These are phyloP conservation scores for Phymastichus coffea DNA, from an alignment of 1,140 invertebrate species.

Conservation along the genomic window DNA sequence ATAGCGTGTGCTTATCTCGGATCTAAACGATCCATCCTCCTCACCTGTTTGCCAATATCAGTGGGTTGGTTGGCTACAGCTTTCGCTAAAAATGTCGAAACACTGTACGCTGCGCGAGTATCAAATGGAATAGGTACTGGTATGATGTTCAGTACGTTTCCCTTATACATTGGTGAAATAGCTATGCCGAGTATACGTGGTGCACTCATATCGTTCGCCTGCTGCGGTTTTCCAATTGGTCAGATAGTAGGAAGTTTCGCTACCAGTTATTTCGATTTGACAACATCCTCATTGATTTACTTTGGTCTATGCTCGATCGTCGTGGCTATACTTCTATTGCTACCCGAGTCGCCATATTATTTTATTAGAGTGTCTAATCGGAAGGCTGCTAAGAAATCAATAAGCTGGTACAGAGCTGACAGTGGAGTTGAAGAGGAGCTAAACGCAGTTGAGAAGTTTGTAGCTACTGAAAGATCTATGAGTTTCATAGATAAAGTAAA, in stretches of 20 bases:
- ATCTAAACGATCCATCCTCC: constrained; percentile 64
- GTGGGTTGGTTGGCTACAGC: constrained; percentile 64
- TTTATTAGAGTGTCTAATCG: constrained; percentile 58
- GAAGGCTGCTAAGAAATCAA: constrained; percentile 60
- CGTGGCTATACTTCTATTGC: constrained; percentile 63
- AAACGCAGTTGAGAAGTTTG: constrained; percentile 20
- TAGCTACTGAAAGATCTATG: background rate
- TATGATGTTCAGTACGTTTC: constrained; percentile 65
- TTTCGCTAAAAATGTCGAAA: constrained; percentile 52
- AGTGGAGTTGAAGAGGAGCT: constrained; percentile 13
- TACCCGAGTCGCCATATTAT: constrained; percentile 76
- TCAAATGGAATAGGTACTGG: constrained; percentile 67
- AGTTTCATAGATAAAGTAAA: constrained; percentile 10
- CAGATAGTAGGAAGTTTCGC: constrained; percentile 69
- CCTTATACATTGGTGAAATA: constrained; percentile 67
- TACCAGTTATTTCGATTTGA: constrained; percentile 62
- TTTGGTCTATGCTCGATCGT: constrained; percentile 71
- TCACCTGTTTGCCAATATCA: constrained; percentile 62
- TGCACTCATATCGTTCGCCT: constrained; percentile 63
- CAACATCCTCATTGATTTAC: constrained; percentile 60
- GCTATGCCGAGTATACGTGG: constrained; percentile 64
- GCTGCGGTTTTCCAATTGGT: constrained; percentile 59
- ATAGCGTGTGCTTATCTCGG: constrained; percentile 59
- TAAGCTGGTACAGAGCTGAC: constrained; percentile 26
- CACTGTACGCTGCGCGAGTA: constrained; percentile 58